Percentiles rank a stretch among this genome's conserved stretches.
Conservation (phyloP, 2,797 vertebrate genomes). For the Aeoliscus strigatus region DNA sequence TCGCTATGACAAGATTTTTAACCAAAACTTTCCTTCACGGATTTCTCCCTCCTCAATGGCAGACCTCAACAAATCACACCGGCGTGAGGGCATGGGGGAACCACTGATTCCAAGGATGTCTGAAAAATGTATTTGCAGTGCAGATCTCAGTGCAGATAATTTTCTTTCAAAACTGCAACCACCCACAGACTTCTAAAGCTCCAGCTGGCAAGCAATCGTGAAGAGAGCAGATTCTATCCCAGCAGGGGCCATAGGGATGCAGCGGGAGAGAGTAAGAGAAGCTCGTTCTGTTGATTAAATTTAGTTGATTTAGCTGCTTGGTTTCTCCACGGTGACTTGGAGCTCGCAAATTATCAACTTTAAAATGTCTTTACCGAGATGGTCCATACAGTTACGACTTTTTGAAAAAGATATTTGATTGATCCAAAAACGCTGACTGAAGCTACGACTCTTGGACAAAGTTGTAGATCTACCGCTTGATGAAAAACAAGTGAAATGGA, state of each 20-base stretch:
- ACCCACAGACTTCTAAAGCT: constrained; percentile 70
- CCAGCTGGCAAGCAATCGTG: constrained; percentile 72
- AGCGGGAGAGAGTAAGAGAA: constrained; percentile 67
- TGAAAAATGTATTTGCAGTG: constrained; percentile 60
- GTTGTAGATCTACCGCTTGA: no score
- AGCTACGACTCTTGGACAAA: no score
- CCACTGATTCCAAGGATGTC: constrained; percentile 51
- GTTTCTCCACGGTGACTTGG: constrained; percentile 60
- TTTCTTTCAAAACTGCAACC: constrained; percentile 73
- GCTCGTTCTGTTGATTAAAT: constrained; percentile 73
- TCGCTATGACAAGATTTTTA: no score
- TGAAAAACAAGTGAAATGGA: no score
- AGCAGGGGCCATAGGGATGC: constrained; percentile 69
- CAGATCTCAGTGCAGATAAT: constrained; percentile 63
- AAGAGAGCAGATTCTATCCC: constrained; percentile 72
- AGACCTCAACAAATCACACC: constrained; percentile 51
- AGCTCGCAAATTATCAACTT: constrained; percentile 63
- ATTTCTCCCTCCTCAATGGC: constrained; percentile 46
- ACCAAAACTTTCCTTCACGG: constrained; percentile 28
- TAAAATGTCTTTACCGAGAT: constrained; percentile 56
- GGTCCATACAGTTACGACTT: constrained; percentile 36
- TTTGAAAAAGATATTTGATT: no score
- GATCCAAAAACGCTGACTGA: no score
- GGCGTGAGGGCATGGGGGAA: constrained; percentile 50
- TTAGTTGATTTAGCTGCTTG: constrained; percentile 71